Percentiles rank a stretch among this genome's conserved stretches.
Evolutionary conservation across 2,797 vertebrate species (phyloP).

Genomic region (Acrocephalus scirpaceus): DNA sequence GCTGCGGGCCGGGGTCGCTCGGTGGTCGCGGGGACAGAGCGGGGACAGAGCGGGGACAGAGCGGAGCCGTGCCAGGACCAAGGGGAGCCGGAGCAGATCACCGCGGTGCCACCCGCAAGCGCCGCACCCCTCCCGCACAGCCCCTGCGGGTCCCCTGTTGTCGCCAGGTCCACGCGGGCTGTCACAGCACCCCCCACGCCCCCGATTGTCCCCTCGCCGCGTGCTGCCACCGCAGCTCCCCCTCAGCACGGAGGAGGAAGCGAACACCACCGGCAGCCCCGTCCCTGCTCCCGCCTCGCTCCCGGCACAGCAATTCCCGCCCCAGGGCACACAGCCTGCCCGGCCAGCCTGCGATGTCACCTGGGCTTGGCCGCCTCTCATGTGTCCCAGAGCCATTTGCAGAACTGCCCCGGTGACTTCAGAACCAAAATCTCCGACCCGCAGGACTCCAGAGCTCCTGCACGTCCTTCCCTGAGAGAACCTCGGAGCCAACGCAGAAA

Average conservation of each 20-base stretch:
- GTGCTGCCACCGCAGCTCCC: not conserved
- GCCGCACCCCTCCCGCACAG: not conserved
- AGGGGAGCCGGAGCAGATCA: not conserved
- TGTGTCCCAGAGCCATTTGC: not conserved
- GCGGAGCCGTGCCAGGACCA: not conserved
- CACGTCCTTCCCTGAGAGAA: not conserved
- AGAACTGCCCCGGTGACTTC: not conserved
- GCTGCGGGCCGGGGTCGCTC: not conserved
- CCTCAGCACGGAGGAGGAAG: fast-evolving
- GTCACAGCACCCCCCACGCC: not conserved
- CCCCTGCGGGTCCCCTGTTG: not conserved
- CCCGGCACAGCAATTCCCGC: not conserved
- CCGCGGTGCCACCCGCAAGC: not conserved
- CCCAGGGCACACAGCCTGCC: fast-evolving
- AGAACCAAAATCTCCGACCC: fast-evolving
- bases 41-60: not conserved
- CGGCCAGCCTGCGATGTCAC: fast-evolving
- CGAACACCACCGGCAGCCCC: not conserved
- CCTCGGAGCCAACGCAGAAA: not conserved
- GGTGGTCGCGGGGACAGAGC: not conserved
- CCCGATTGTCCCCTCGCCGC: not conserved
- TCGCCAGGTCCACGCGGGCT: not conserved
- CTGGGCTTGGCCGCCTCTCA: not conserved
- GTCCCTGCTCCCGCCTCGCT: not conserved
- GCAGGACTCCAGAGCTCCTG: not conserved